A percentile compares a stretch with the other conserved stretches of the same genome.
Evolutionary conservation across 1,140 invertebrate species (phyloP).

Genomic region (Apis dorsata): DNA sequence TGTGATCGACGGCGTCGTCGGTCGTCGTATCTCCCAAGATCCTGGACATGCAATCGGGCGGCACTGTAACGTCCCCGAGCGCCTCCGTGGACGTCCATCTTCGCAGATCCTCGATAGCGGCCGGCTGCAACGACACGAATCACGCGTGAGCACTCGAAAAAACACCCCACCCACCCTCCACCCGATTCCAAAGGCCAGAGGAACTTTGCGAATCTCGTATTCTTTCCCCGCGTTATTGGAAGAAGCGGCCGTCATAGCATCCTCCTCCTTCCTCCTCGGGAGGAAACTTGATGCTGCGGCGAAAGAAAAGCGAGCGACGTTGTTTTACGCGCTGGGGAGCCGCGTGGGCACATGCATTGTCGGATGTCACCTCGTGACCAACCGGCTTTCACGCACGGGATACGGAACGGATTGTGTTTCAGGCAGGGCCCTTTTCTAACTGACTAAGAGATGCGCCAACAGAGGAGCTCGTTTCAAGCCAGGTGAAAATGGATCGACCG

Average conservation of each 20-base stretch:
- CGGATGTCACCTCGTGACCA: slow-evolving; percentile 68
- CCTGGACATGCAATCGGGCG: slow-evolving; percentile 85
- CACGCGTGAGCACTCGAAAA: slow-evolving; percentile 18
- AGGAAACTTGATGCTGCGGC: slow-evolving; percentile 53
- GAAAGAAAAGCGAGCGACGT: slow-evolving; percentile 52
- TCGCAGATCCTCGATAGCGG: slow-evolving; percentile 87
- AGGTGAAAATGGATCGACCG: slow-evolving; percentile 39
- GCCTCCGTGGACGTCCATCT: slow-evolving; percentile 92
- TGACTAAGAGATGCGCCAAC: background rate
- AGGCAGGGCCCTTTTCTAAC: slow-evolving; percentile 43
- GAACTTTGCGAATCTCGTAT: background rate
- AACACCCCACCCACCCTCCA: background rate
- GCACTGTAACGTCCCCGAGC: slow-evolving; percentile 89
- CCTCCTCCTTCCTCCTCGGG: slow-evolving; percentile 20
- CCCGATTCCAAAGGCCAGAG: background rate
- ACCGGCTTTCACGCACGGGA: slow-evolving; percentile 71
- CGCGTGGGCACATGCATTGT: slow-evolving; percentile 71
- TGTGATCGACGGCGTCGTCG: slow-evolving; percentile 88
- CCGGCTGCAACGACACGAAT: slow-evolving; percentile 82
- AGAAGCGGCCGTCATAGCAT: no score
- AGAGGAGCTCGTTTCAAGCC: background rate
- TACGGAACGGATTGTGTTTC: slow-evolving; percentile 74
- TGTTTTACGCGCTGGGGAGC: slow-evolving; percentile 64
- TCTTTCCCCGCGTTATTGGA: background rate
- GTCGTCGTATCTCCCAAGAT: slow-evolving; percentile 80